Evolutionary conservation across 2,888 invertebrate genomes (phyloP), one percentile per base, ranked within the genome.

Genomic region (Ochropleura plecta): DNA sequence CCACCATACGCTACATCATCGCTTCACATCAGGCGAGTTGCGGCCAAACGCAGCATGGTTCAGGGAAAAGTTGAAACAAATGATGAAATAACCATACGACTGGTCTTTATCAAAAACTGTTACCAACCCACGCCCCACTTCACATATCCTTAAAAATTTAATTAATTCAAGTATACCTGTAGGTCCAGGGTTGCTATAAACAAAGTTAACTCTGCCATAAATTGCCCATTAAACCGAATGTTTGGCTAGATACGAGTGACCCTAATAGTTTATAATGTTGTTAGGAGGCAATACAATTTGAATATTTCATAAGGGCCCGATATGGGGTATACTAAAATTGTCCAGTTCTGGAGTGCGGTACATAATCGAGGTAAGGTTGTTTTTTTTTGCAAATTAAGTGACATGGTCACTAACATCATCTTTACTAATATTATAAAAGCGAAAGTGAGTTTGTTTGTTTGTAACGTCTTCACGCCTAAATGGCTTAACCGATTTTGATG

Each of bases 201-300:
- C 88, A 88, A 86, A 70, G 79, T 81, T 85, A 86, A 88, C 84
- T 80, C 78, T 71, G 66, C 77, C 73, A 70, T 86, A 80, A 89
- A 85, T 71, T 64, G 78, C 69, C 87, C 83, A 86, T 90, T 89
- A 88, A 86, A 85, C 78, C 74, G 75, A 80, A 83, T 85, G 85
- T 81, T 81, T 14, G 48, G 70, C 77, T 80, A 86, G 83, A 88
- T 87, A 88, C 65, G 72, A 76, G 75, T 79, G 81, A 81, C 85
- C 88, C 78, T 84, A 78, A 88, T 80, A 76, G 77, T 79, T 84
- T 84, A 84, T 84, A 85, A n/a, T n/a, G n/a, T 76, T 84, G 82
- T 86, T 84, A 82, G 65, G 70, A 57, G 70, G 76, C 69, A 64
- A 78, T 79, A 79, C 63, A 64, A 79, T 85, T 86, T 87, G 82